Evolutionary conservation across 2,113 vertebrate species (phyloP).

Genomic region (Chamaetylas fuelleborni): DNA sequence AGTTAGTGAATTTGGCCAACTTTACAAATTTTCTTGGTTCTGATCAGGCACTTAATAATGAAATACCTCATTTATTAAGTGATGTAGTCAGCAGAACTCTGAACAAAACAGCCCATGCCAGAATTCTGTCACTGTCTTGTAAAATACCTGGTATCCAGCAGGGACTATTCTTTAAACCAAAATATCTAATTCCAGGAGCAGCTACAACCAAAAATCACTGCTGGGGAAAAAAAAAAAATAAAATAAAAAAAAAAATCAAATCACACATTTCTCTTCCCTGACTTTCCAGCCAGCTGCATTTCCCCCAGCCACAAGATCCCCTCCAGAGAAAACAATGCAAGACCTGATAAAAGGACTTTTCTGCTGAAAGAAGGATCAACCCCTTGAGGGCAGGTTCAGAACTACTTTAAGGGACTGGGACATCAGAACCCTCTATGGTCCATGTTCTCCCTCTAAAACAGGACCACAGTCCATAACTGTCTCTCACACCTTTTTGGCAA

Average conservation of each 20-base stretch:
- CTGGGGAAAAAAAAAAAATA: not conserved
- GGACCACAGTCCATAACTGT: rapidly evolving
- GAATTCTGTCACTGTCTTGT: not conserved
- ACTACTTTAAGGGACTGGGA: not conserved
- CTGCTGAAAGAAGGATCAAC: not conserved
- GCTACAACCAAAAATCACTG: not conserved
- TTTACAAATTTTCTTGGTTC: slow-evolving; percentile 46
- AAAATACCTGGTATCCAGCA: not conserved
- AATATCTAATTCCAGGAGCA: not conserved
- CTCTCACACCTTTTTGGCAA: not conserved
- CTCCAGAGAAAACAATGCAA: not conserved
- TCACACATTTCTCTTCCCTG: not conserved
- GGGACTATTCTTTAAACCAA: not conserved
- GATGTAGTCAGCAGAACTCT: slow-evolving; percentile 44
- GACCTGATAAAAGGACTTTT: not conserved
- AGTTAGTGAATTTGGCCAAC: slow-evolving; percentile 56
- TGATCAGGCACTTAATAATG: slow-evolving; percentile 33
- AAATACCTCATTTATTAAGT: not conserved
- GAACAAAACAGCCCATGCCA: slow-evolving; percentile 12
- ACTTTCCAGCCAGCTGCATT: not conserved
- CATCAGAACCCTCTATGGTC: not conserved
- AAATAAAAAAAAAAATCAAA: not conserved
- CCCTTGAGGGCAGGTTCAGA: not conserved
- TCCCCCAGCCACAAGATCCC: not conserved
- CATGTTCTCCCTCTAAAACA: not conserved